Evolutionary conservation across 1,140 invertebrate genomes (phyloP), one percentile per base, ranked within the genome.

Genomic region (Papilio aristodemus): DNA sequence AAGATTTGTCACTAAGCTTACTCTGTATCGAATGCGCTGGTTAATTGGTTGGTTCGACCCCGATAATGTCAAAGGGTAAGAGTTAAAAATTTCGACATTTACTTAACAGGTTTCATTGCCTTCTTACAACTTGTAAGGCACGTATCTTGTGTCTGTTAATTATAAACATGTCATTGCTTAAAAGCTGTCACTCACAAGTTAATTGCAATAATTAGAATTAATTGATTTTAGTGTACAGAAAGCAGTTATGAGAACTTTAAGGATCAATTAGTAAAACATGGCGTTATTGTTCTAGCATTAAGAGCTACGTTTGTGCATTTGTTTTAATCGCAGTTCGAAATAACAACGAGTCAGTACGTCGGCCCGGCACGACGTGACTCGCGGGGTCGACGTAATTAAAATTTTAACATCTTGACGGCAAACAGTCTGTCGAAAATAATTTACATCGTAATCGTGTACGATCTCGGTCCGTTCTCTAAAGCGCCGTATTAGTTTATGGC

Each of bases 1-100:
- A 66, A 46, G 63, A 66, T 66, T 66, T 66, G 63, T 66, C 63
- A 66, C 43, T 46, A 50, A 66, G 39, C 25, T 66, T 66, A 66
- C 27, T 66, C 63, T 66, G 63, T 66, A 66, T 66, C 63, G 63
- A 32, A 32, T 66, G 41, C 22, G 63, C 43, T 7, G 63, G 63
- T 66, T 66, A 66, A 66, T 66, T 66, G 63, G 63, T 25, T 66
- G 63, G n/a, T n/a, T 46, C 25, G 63, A 66, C 63, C 63, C 63
- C 63, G 63, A 66, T 10, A 66, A 66, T 66, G 63, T 43, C 63
- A 66, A 66, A 66, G 63, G 63, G 62, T 66, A 50, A 50, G 17
- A 66, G 63, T 66, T 66, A 66, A 66, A 66, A 66, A 66, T 66
- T 66, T 50, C 63, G 63, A 66, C 63, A 66, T 66, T 66, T 46